A percentile compares a stretch with the other conserved stretches of the same genome.
Evolutionary conservation across 2,888 invertebrate species (phyloP).

Genomic region (Lycia hirtaria): DNA sequence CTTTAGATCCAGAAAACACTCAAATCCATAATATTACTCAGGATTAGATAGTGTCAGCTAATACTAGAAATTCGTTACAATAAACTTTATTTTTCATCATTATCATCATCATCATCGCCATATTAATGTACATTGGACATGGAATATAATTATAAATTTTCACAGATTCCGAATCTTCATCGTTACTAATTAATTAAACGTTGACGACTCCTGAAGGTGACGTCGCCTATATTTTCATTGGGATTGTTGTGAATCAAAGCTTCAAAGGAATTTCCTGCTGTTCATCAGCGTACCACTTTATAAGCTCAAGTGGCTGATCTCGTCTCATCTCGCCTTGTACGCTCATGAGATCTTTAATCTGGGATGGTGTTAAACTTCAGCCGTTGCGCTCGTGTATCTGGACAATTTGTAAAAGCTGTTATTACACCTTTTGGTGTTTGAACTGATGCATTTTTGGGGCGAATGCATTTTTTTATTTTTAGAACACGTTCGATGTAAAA

Average conservation of each 20-base stretch:
- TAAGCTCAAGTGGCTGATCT: conserved; percentile 64
- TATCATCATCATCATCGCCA: too few species aligned
- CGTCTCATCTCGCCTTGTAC: conserved; percentile 55
- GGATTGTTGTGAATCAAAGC: conserved; percentile 71
- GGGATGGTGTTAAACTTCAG: conserved; percentile 55
- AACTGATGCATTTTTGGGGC: not conserved
- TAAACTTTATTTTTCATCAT: too few species aligned
- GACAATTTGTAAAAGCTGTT: conserved; percentile 36
- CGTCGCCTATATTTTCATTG: conserved; percentile 71
- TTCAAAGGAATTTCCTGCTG: conserved; percentile 81
- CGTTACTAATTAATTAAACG: conserved; percentile 36
- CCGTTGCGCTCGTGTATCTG: conserved; percentile 42
- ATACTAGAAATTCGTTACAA: too few species aligned
- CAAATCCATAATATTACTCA: too few species aligned
- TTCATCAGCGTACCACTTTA: conserved; percentile 69
- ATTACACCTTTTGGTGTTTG: conserved; percentile 16
- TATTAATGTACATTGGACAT: too few species aligned
- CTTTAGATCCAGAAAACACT: too few species aligned
- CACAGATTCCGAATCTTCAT: too few species aligned
- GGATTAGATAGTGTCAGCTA: too few species aligned
- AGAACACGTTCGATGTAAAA: not conserved
- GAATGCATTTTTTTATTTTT: conserved; percentile 5
- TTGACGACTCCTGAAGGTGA: conserved; percentile 58
- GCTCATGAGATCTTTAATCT: conserved; percentile 59
- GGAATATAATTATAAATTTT: too few species aligned